phyloP scores from a whole-genome alignment of 1,140 invertebrate species.

The Drosophila virilis region DNA sequence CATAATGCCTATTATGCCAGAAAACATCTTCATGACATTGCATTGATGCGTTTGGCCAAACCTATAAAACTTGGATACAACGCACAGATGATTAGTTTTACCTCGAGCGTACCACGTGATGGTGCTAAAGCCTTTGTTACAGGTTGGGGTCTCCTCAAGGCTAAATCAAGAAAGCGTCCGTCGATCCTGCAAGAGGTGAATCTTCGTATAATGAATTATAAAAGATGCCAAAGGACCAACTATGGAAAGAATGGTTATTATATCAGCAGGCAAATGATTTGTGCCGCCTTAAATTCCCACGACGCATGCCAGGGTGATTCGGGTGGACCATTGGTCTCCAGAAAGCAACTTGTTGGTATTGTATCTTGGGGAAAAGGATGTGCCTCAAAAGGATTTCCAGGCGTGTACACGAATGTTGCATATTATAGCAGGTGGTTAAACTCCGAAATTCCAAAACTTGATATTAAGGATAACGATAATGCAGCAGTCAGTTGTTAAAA shows the following conservation, averaged over 20 bases:
- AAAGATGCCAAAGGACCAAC: neutral
- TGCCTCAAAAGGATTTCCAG: no score
- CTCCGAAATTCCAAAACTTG: no score
- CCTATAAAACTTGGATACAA: no score
- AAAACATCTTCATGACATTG: neutral
- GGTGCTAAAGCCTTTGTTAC: neutral
- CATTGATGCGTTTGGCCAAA: neutral
- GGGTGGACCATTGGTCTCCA: neutral
- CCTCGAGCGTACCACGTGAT: neutral
- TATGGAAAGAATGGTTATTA: neutral
- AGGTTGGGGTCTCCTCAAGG: neutral
- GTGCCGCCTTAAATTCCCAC: neutral
- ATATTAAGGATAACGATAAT: no score
- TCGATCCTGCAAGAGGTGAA: neutral
- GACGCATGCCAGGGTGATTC: conserved; percentile 2
- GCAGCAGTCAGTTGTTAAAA: no score
- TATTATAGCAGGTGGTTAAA: no score
- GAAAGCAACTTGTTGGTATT: no score
- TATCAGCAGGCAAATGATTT: neutral
- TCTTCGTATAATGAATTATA: neutral
- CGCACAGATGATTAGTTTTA: neutral
- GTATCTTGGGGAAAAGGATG: no score
- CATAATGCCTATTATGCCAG: neutral
- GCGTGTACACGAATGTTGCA: no score
- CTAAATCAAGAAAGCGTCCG: rapidly evolving